A percentile compares a stretch with the other conserved stretches of the same genome.
These are phyloP conservation scores for Neelides sp. DNA, from an alignment of 1,140 invertebrate species.

Conservation along the genomic window DNA sequence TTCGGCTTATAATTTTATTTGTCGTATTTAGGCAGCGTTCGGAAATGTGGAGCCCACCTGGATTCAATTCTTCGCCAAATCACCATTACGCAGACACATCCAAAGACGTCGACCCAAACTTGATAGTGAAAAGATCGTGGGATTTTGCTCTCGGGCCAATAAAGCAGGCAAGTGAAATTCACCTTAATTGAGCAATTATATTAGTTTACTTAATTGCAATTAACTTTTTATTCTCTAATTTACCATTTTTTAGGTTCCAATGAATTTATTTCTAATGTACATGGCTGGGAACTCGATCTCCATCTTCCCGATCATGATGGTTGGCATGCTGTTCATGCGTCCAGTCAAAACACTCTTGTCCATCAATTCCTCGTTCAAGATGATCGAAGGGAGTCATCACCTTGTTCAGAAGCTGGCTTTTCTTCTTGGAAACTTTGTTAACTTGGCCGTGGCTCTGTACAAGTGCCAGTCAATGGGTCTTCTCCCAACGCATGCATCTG, in stretches of 20 bases:
- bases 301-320: conserved; percentile 99
- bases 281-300: conserved; percentile 99
- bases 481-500: conserved; percentile 90
- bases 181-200: neutral
- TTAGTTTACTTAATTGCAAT: conserved; percentile 9
- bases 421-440: conserved; percentile 85
- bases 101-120: conserved; percentile 60
- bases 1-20: neutral
- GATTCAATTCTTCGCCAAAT: conserved; percentile 58
- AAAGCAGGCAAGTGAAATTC: conserved; percentile 51
- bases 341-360: conserved; percentile 59
- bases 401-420: conserved; percentile 87
- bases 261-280: conserved; percentile 99
- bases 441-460: conserved; percentile 84
- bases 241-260: conserved; percentile 68
- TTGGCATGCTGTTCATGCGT: conserved; percentile 92
- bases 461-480: conserved; percentile 99
- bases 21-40: conserved; percentile 8
- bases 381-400: conserved; percentile 86
- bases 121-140: conserved; percentile 93
- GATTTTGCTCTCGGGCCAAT: conserved; percentile 88
- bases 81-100: conserved; percentile 59
- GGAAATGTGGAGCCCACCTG: conserved; percentile 62
- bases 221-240: conserved; percentile 4
- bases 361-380: conserved; percentile 63